Evolutionary conservation across 2,113 vertebrate species (phyloP).

Genomic region (Calidris pygmaea): DNA sequence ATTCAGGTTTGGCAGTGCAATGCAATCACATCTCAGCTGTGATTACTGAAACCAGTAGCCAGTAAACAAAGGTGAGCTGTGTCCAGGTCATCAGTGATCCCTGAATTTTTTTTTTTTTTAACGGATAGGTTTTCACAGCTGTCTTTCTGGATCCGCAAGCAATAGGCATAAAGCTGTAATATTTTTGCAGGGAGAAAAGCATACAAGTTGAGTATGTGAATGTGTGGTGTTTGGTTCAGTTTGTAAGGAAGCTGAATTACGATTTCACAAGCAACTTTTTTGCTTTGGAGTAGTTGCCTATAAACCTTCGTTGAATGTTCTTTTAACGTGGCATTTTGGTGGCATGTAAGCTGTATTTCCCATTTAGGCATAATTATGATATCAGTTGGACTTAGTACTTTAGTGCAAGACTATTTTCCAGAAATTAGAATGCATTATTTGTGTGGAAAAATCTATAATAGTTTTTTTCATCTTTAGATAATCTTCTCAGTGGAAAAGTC

Average conservation of each 20-base stretch:
- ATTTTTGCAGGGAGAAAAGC: background rate
- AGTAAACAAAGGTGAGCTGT: background rate
- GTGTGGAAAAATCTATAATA: background rate
- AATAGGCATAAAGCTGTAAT: background rate
- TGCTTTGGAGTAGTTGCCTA: background rate
- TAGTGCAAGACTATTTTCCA: background rate
- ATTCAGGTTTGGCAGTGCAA: background rate
- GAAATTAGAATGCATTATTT: background rate
- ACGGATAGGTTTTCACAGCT: background rate
- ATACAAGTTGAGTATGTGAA: background rate
- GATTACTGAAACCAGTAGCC: background rate
- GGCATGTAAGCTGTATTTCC: background rate
- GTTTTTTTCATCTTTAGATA: conserved; percentile 73
- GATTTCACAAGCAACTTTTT: background rate
- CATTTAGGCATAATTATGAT: background rate
- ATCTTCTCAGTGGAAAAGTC: conserved; percentile 87
- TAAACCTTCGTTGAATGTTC: background rate
- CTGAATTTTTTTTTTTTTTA: background rate
- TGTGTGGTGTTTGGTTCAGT: background rate
- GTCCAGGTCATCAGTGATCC: background rate
- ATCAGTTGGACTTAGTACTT: background rate
- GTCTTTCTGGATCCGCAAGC: background rate
- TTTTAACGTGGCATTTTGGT: background rate
- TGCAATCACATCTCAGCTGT: background rate
- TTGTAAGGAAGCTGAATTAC: background rate